phyloP scores from a whole-genome alignment of 2,797 vertebrate species.

The Okamejei kenojei region DNA sequence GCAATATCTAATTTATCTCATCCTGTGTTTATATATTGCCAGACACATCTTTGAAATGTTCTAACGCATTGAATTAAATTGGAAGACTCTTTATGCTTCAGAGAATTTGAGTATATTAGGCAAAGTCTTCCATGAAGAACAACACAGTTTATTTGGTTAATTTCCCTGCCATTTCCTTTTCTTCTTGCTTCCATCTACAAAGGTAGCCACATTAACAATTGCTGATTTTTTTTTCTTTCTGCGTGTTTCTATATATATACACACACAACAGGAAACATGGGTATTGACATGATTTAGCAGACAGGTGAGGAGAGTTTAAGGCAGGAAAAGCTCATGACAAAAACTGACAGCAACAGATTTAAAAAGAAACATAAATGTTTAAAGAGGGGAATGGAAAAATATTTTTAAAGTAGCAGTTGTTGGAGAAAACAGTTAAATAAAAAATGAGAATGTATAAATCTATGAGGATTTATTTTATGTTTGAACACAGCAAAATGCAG shows the following conservation, averaged over 20 bases:
- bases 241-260: no score
- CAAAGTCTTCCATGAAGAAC: not conserved
- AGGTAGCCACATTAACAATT: no score
- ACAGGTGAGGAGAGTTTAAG: not conserved
- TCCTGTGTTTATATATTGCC: not conserved
- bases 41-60: not conserved
- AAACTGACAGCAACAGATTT: not conserved
- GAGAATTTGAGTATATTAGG: not conserved
- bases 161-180: no score
- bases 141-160: no score
- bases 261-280: not conserved
- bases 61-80: not conserved
- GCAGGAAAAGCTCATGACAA: not conserved
- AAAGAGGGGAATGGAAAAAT: not conserved
- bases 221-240: no score
- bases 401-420: not conserved
- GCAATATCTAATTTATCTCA: not conserved
- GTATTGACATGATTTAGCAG: not conserved
- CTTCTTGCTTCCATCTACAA: no score
- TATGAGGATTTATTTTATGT: conserved; percentile 31
- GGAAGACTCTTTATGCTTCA: not conserved
- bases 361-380: not conserved
- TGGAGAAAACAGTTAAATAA: not conserved
- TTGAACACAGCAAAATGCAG: conserved; percentile 67
- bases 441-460: not conserved